Evolutionary conservation across 2,888 invertebrate genomes (phyloP).

Genomic region (Petrolisthes cinctipes): DNA sequence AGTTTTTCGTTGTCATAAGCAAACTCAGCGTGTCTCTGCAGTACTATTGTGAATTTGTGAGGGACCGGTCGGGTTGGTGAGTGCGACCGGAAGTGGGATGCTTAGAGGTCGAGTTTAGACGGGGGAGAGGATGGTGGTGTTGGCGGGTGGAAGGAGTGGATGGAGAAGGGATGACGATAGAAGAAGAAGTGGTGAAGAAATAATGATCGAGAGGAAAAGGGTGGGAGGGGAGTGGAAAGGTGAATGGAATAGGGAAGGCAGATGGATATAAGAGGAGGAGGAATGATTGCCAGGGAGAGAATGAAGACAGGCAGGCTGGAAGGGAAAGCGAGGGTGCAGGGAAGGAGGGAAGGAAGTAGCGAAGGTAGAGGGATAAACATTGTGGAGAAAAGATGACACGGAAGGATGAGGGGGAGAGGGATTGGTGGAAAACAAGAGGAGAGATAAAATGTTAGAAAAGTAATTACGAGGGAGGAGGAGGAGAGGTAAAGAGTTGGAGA

Average conservation of each 20-base stretch:
- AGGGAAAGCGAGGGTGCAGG: background rate
- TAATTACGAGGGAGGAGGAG: background rate
- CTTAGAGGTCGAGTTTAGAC: no score
- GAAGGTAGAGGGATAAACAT: background rate
- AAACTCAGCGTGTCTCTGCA: no score
- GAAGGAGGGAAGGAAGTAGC: background rate
- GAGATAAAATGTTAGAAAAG: background rate
- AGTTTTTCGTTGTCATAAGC: no score
- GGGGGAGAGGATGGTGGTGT: background rate
- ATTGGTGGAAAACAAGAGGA: background rate
- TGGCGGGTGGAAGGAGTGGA: background rate
- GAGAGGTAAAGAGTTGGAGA: background rate
- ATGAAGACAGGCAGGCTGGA: background rate
- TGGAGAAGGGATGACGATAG: background rate
- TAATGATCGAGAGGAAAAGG: background rate
- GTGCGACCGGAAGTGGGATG: no score
- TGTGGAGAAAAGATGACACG: background rate
- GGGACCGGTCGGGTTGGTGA: no score
- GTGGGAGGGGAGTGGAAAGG: background rate
- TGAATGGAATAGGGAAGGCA: background rate
- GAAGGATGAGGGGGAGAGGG: slow-evolving; percentile 7
- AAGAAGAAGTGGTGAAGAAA: no score
- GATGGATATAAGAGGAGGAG: background rate
- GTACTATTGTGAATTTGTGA: no score
- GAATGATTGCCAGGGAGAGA: background rate